Base-by-base conservation (phyloP, 2,113 vertebrate genomes). In the Mirounga angustirostris region DNA sequence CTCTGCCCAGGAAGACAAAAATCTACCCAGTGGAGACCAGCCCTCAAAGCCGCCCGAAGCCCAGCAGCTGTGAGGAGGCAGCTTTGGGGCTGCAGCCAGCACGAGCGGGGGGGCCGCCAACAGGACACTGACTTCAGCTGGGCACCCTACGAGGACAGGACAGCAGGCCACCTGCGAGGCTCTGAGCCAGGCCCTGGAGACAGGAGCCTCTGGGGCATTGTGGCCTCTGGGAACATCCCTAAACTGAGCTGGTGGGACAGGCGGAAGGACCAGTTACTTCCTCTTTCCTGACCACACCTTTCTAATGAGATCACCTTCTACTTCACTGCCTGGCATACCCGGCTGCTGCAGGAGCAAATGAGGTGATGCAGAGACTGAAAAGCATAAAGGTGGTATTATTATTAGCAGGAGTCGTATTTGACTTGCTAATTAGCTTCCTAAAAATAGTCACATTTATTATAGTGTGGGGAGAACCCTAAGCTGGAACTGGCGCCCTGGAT, bases 401-500 rank as follows among this genome's bases (percentile, higher is more conserved):
- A 97, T 97, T 97, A 98, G 97, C 94, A 97, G 90, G 88, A 97
- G 81, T 97, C 97, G 67, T 92, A 98, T 97, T 98, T 98, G 97
- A 98, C 97, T 97, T 98, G 96, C 97, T 98, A 97, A 98, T 98
- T 92, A 96, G 91, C 58, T 96, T 94, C 91, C 97, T 97, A 98
- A 98, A 98, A 97, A 98, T 98, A 98, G 74, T 73, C 76, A 14
- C 36, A 1, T 96, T 96, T 98, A 94, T 98, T 96, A 94, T 81
- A 93, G 92, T 52, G 10, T 7, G 3, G 89, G 97, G 94, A 98
- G 92, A 97, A 94, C 95, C 98, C 97, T 88, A 79, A 46, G 82
- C 85, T 12, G 86, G 84, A 97, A 92, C 82, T 10, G 33, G 76
- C 4, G 1, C 63, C 88, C 93, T 97, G 96, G 92, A 96, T 96